Percentiles rank a stretch among this genome's conserved stretches.
These are phyloP conservation scores for Gnathonemus longibarbis DNA, from an alignment of 2,113 vertebrate genomes.

Conservation along the genomic window DNA sequence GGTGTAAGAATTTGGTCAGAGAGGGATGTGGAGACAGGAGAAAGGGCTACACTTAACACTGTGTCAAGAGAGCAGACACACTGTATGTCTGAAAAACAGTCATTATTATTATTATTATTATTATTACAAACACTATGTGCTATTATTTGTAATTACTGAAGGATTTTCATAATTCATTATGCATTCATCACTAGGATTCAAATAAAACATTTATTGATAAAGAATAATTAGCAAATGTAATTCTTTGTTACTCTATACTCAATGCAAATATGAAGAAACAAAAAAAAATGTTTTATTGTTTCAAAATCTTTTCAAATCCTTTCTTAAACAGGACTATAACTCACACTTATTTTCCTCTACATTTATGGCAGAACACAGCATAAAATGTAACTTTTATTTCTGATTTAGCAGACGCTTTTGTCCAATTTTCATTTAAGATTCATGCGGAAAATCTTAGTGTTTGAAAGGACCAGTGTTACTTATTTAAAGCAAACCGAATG, in stretches of 20 bases:
- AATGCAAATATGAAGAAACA: background rate
- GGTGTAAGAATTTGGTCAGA: background rate
- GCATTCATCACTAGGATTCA: background rate
- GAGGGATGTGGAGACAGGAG: background rate
- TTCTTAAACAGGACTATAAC: background rate
- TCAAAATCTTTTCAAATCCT: background rate
- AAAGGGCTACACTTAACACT: background rate
- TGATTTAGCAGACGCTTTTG: background rate
- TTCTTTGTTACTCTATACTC: background rate
- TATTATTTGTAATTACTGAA: background rate
- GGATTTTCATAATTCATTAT: background rate
- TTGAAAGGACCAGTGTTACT: background rate
- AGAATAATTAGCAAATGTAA: background rate
- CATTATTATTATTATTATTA: background rate
- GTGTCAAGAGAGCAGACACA: background rate
- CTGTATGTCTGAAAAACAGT: background rate
- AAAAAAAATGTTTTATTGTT: background rate
- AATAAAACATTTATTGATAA: background rate
- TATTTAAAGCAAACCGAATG: background rate
- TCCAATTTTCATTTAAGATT: background rate
- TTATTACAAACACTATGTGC: background rate
- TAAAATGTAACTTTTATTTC: background rate
- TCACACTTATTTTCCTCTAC: background rate
- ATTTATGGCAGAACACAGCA: background rate
- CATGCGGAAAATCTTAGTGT: background rate